Base-by-base conservation (phyloP, 2,113 vertebrate genomes). In the Arothron firmamentum region DNA sequence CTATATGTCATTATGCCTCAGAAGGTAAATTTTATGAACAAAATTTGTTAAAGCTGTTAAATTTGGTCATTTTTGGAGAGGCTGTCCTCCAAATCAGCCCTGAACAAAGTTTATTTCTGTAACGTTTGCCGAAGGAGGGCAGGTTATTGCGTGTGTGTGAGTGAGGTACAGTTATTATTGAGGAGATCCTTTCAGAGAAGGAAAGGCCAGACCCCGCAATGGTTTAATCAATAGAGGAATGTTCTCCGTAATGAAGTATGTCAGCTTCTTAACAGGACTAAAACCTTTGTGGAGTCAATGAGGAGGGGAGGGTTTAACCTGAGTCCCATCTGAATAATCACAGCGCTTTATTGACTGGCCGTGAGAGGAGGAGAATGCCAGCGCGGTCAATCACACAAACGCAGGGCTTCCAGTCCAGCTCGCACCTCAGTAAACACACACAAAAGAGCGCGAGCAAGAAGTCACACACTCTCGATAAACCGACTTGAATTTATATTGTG, bases 191-290 rank as follows among this genome's bases (percentile, higher is more conserved):
- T 88, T 90, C 88, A 58, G 45, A 43, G 70, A 80, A 88, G 75
- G 60, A 73, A 72, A 94, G 90, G 88, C 88, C 91, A 92, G 87
- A 78, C 84, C 87, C 82, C 85, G 89, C 90, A 93, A 93, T 92
- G 85, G 89, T 91, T 91, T 94, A 94, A 98, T 96, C 95, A 94
- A 95, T 96, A 95, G 77, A 78, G 77, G 89, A 93, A 92, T 92
- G 92, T 92, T 95, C 88, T 69, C 84, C 73, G 86, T 94, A 95
- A 97, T 93, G 90, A 82, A 94, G 90, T 90, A 91, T 94, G 93
- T 93, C 93, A 92, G 93, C 90, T 90, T 94, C 94, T 93, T 93
- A 94, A 93, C 92, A 68, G 92, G 90, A 91, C 88, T 88, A 90
- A 91, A 92, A 92, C 77, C 87, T 92, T 89, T 79, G 89, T 86